Evolutionary conservation across 2,797 vertebrate species (phyloP).

Genomic region (Lindbergichthys nudifrons): DNA sequence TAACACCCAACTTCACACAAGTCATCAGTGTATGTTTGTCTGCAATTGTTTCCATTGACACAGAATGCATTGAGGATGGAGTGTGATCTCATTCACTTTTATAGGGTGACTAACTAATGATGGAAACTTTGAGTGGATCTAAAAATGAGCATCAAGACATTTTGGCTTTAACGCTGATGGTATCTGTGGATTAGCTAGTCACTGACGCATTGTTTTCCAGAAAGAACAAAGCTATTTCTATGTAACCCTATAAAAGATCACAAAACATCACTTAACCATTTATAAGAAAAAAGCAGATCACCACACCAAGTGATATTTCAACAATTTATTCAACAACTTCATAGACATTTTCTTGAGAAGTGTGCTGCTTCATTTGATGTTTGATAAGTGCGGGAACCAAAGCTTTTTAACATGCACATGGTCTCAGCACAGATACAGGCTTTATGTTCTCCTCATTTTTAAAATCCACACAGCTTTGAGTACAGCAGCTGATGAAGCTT

Average conservation of each 20-base stretch:
- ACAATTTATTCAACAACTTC: conserved; percentile 87
- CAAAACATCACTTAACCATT: too few relatives aligned
- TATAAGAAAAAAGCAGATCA: neutral
- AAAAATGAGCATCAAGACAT: conserved; percentile 13
- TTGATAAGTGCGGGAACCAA: conserved; percentile 87
- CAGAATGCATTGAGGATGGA: neutral
- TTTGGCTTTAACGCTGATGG: neutral
- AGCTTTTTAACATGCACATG: conserved; percentile 91
- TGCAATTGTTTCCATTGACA: neutral
- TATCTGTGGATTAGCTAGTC: neutral
- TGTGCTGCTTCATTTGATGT: conserved; percentile 66
- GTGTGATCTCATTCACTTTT: neutral
- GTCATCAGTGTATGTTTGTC: neutral
- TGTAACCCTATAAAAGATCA: too few relatives aligned
- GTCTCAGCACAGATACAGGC: conserved; percentile 89
- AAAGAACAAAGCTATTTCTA: neutral
- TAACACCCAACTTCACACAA: neutral
- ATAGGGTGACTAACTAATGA: conserved; percentile 2
- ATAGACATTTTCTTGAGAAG: conserved; percentile 90
- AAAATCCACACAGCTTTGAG: conserved; percentile 88
- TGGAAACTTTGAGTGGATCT: conserved; percentile 32
- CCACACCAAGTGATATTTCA: conserved; percentile 61
- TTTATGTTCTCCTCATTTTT: conserved; percentile 72
- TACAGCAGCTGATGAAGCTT: conserved; percentile 92
- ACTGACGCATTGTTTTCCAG: neutral